Evolutionary conservation across 2,113 vertebrate genomes (phyloP).

Genomic region (Leptobrachium leishanense): DNA sequence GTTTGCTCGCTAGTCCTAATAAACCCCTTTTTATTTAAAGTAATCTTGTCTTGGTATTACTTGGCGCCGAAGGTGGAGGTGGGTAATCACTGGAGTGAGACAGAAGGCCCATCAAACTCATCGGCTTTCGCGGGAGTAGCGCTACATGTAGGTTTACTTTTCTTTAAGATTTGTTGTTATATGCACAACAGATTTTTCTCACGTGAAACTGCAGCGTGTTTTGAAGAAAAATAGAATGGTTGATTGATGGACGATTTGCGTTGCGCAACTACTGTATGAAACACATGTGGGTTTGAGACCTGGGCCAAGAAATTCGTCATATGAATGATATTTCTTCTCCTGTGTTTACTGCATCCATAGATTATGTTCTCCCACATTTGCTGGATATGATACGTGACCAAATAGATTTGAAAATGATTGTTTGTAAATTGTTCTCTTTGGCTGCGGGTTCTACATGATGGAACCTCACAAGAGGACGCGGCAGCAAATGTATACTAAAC

Average conservation of each 20-base stretch:
- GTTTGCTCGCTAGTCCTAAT: no score
- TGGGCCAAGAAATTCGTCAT: constrained; percentile 7
- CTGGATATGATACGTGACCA: constrained; percentile 14
- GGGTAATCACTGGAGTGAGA: no score
- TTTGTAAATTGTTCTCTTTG: not conserved
- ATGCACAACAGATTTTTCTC: not conserved
- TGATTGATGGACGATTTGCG: not conserved
- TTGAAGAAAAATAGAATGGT: not conserved
- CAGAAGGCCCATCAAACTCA: no score
- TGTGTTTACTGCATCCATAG: constrained; percentile 8
- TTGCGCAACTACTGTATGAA: constrained; percentile 16
- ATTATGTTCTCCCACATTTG: not conserved
- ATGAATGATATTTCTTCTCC: not conserved
- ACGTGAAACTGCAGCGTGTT: constrained; percentile 1
- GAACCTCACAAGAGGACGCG: no score
- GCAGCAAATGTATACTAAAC: no score
- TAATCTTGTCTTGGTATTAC: no score
- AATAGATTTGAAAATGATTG: constrained; percentile 13
- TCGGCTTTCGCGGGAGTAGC: no score
- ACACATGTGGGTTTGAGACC: not conserved
- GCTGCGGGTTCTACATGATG: not conserved
- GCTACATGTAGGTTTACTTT: not conserved
- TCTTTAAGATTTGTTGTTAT: not conserved
- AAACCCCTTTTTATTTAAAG: no score
- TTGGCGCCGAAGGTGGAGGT: no score